Evolutionary conservation across 2,113 vertebrate genomes (phyloP).

Genomic region (Cinclus cinclus): DNA sequence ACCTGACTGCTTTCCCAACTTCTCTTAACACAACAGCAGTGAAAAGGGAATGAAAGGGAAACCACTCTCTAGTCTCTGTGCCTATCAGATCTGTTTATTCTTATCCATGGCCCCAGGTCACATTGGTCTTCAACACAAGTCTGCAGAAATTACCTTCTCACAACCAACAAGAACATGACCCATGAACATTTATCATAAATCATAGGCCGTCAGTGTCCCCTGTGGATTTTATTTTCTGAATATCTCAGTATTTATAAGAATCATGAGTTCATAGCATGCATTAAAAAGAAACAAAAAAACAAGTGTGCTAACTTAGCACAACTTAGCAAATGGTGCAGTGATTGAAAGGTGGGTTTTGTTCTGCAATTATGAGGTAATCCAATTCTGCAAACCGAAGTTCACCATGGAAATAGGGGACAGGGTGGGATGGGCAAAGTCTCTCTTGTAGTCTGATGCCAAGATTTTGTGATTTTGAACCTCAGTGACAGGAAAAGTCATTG

Average conservation of each 20-base stretch:
- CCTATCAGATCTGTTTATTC: not conserved
- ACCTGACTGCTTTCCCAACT: not conserved
- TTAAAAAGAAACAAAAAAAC: not conserved
- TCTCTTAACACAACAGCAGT: not conserved
- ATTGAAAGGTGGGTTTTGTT: not conserved
- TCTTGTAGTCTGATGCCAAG: constrained; percentile 33
- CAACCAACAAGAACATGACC: not conserved
- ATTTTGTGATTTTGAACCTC: constrained; percentile 45
- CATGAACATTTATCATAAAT: not conserved
- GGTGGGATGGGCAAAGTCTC: not conserved
- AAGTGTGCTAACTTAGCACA: not conserved
- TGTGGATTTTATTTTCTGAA: not conserved
- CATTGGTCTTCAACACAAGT: not conserved
- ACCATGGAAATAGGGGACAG: not conserved
- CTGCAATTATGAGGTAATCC: not conserved
- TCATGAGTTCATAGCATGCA: not conserved
- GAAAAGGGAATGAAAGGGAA: not conserved
- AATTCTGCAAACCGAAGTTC: constrained; percentile 61
- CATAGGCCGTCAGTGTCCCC: not conserved
- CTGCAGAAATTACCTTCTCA: not conserved
- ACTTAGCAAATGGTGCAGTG: not conserved
- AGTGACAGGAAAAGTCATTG: constrained; percentile 61
- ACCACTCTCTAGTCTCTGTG: not conserved
- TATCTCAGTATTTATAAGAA: not conserved
- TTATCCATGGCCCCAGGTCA: not conserved